These are phyloP conservation scores for Coendou prehensilis DNA, from an alignment of 2,797 vertebrate genomes.

Conservation along the genomic window DNA sequence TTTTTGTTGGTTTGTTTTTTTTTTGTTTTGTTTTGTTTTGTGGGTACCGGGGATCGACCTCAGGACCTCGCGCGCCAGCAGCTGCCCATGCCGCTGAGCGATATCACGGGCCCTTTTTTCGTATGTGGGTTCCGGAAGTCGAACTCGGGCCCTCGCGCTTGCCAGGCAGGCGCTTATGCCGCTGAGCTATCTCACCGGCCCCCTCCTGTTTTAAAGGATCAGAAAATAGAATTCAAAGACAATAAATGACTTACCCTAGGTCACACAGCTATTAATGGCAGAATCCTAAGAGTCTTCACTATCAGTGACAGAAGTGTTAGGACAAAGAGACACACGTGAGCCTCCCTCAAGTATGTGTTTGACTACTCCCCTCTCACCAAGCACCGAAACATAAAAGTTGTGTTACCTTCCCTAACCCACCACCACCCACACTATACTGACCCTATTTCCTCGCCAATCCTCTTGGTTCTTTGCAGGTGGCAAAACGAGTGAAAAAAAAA, in stretches of 20 bases:
- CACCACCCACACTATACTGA: background rate
- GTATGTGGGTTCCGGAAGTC: no score
- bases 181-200: no score
- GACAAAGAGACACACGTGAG: background rate
- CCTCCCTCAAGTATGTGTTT: background rate
- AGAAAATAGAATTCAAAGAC: slow-evolving; percentile 62
- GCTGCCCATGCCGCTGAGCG: no score
- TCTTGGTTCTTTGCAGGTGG: slow-evolving; percentile 3
- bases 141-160: no score
- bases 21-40: no score
- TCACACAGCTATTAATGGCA: slow-evolving; percentile 36
- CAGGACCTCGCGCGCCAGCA: no score
- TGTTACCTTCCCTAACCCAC: slow-evolving; percentile 13
- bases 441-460: background rate
- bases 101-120: no score
- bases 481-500: slow-evolving; percentile 3
- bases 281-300: slow-evolving; percentile 24
- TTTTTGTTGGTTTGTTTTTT: no score
- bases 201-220: slow-evolving; percentile 35
- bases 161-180: no score
- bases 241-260: slow-evolving; percentile 26
- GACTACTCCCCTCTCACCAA: background rate
- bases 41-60: no score
- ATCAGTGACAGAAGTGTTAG: slow-evolving; percentile 1
- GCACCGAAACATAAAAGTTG: background rate